Conservation (phyloP, 2,113 vertebrate species). For the Columba livia region DNA sequence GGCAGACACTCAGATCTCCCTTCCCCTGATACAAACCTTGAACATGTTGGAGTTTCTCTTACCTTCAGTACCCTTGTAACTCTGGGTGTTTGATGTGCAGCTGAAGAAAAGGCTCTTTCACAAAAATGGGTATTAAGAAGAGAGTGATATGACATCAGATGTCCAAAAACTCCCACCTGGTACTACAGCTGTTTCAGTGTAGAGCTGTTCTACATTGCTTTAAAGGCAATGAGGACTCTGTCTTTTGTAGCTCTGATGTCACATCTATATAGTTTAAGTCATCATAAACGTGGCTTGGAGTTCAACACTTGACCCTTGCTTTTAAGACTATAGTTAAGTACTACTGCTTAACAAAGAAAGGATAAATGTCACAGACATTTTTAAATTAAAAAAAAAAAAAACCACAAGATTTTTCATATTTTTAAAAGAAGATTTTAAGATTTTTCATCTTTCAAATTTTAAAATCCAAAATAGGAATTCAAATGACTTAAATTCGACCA, state of each 20-base stretch:
- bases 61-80: not conserved
- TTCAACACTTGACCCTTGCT: not conserved
- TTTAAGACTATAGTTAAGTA: not conserved
- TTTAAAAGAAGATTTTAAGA: not conserved
- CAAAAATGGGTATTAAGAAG: not conserved
- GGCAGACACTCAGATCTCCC: not conserved
- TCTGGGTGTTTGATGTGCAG: not conserved
- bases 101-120: not conserved
- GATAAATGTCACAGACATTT: not conserved
- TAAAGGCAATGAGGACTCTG: not conserved
- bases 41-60: not conserved
- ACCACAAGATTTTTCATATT: not conserved
- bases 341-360: not conserved
- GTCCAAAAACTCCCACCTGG: not conserved
- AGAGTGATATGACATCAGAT: not conserved
- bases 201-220: not conserved
- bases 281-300: not conserved
- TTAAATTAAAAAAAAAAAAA: not conserved
- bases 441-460: not conserved
- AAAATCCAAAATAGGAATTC: not conserved
- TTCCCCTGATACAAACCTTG: not conserved
- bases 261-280: not conserved
- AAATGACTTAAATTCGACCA: not conserved
- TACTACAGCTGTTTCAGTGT: not conserved
- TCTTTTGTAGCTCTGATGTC: not conserved